Evolutionary conservation across 2,888 invertebrate species (phyloP), one percentile per base, ranked within the genome.

Genomic region (Agelastica alni): DNA sequence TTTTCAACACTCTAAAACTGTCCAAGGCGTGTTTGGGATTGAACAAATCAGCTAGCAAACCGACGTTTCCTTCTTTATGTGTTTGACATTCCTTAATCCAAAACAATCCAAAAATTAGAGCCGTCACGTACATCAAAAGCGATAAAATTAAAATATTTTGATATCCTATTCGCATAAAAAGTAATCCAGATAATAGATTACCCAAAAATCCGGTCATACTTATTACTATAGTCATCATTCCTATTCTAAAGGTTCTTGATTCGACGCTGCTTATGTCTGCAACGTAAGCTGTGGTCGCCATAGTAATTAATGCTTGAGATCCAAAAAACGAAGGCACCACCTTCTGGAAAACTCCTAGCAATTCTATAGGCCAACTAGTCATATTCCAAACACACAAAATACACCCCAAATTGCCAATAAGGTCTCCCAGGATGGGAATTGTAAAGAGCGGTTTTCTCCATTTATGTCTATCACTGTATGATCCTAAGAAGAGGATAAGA

Each of bases 181-280:
- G 54, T 32, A 70, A 58, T 3, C 72, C 76, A 58, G 74, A 72
- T 10, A 75, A 61, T 2, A 67, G 64, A 42, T 72, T 71, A 7
- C 66, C 70, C 10, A 70, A 56, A 3, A 72, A 69, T 3, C 59
- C 51, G 32, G 63, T 66, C 18, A 73, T 52, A 47, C 69, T 73
- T 14, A 74, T 58, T 13, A 72, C 68, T 30, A 74, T 71, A 58
- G 75, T 74, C n/a, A 84, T 77, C 10, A 84, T 67, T 14, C 85
- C 85, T 41, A 85, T 77, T 64, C 85, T 76, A 47, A 85, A 78
- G 1, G 85, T 85, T 30, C 85, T 77, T 56, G 80, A 78, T 63
- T 84, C 81, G 10, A 80, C 55, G 1, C 82, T 77, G 37, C 84
- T 77, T 2, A 75, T 66, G 59, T 77, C 77, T 2, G 76, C 75